phyloP scores from a whole-genome alignment of 1,140 invertebrate species.

The Cydia pomonella region DNA sequence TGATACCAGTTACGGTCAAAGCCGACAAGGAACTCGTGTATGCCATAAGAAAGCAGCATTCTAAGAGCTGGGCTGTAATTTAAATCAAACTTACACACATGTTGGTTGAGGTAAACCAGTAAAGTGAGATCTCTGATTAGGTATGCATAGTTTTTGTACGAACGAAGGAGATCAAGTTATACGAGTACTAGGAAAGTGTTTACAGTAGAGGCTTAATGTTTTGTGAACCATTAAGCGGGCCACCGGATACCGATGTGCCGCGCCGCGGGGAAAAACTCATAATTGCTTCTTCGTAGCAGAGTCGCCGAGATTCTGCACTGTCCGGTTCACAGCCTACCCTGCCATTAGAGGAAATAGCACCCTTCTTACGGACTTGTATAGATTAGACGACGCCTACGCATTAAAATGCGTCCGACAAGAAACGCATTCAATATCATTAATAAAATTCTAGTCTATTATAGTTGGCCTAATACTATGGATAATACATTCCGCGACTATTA shows the following conservation, averaged over 20 bases:
- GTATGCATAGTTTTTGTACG: neutral
- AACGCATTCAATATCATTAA: constrained; percentile 14
- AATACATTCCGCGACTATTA: neutral
- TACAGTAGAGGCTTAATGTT: neutral
- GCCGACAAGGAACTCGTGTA: neutral
- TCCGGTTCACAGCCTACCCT: constrained; percentile 35
- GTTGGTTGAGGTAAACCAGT: neutral
- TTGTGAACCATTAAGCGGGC: neutral
- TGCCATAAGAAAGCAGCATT: constrained; percentile 22
- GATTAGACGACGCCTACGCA: neutral
- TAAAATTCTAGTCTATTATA: neutral
- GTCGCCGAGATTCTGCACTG: constrained; percentile 36
- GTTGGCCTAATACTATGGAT: neutral
- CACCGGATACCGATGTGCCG: constrained; percentile 48
- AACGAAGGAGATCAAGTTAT: neutral
- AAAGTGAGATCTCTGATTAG: neutral
- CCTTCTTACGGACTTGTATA: constrained; percentile 30
- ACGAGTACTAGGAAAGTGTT: neutral
- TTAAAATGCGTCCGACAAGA: constrained; percentile 17
- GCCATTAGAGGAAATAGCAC: constrained; percentile 45
- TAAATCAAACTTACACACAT: neutral
- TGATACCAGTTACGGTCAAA: constrained; percentile 18
- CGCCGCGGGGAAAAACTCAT: constrained; percentile 53
- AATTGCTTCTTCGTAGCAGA: constrained; percentile 62
- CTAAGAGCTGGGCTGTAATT: constrained; percentile 4